Evolutionary conservation across 1,140 invertebrate species (phyloP), one percentile per base, ranked within the genome.

Genomic region (Drosophila takahashii): DNA sequence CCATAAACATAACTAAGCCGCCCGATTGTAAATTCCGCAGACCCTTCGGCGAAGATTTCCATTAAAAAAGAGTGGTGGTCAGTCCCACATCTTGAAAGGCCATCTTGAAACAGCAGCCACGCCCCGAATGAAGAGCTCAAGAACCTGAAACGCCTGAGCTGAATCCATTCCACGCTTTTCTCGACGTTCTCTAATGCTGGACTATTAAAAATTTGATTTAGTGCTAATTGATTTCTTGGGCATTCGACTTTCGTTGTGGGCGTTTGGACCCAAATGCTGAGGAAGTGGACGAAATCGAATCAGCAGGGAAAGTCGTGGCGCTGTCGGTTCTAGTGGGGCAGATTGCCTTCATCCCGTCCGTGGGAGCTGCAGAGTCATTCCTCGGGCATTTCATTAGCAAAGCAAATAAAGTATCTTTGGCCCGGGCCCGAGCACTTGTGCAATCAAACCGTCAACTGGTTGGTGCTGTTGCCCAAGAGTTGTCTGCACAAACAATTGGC

Each of bases 161-260:
- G 13, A 9, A 45, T 15, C 32, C 16, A 39, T 10, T 32, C 15
- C 29, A 13, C 18, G 34, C 15, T 9, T 36, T 18, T 29, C 5
- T 34, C 22, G 62, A 47, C 62, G 22, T 36, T 42, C 13, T 39
- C 64, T 59, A 41, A 27, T 7, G 36, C 8, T 32, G 32, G 32
- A 61, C 48, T 50, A 71, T 78, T 79, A 71, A 52, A 81, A 81
- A 56, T 76, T 86, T 87, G 83, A 86, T 86, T 87, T 86, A 87
- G 65, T 87, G 83, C 78, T 87, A 86, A 86, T 86, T 87, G 83
- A 86, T 87, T 81, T 74, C 37, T 47, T 29, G 56, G 72, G n/a
- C 58, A 45, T 57, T 52, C 36, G 54, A 39, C 50, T 44, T 56
- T 57, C 54, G 22, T 51, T 51, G 81, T 87, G 77, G 81, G 77